Conservation (phyloP, 2,113 vertebrate species). For the Microtus pennsylvanicus region DNA sequence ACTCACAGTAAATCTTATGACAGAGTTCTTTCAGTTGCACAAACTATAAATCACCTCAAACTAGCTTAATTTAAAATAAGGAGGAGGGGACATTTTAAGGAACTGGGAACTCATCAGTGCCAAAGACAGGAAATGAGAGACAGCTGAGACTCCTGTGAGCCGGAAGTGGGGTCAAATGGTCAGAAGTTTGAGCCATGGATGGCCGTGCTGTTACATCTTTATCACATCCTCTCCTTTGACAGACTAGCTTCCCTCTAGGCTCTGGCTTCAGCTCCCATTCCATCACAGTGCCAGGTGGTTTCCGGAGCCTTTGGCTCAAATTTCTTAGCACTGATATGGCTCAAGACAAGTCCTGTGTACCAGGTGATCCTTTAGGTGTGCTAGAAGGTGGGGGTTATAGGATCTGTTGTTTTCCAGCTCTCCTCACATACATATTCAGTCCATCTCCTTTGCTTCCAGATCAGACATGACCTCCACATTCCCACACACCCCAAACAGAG, state of each 20-base stretch:
- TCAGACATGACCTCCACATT: neutral
- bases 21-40: neutral
- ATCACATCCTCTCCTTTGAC: fast-evolving
- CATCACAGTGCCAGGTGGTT: neutral
- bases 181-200: neutral
- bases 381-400: fast-evolving
- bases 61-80: neutral
- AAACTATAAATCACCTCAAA: neutral
- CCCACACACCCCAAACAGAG: neutral
- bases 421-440: neutral
- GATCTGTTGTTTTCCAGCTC: neutral
- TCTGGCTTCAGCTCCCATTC: neutral
- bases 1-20: neutral
- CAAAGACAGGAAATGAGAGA: neutral
- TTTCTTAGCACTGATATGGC: neutral
- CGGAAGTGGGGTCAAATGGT: neutral
- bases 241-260: neutral
- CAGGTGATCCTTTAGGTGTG: too few species aligned
- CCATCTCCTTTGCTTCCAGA: neutral
- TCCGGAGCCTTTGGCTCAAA: neutral
- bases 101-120: neutral
- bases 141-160: neutral
- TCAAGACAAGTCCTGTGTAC: neutral
- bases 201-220: fast-evolving
- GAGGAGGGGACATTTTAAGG: neutral